Percentiles rank a stretch among this genome's conserved stretches.
phyloP scores from a whole-genome alignment of 2,797 vertebrate genomes.

The Mormyrops boulengeri region DNA sequence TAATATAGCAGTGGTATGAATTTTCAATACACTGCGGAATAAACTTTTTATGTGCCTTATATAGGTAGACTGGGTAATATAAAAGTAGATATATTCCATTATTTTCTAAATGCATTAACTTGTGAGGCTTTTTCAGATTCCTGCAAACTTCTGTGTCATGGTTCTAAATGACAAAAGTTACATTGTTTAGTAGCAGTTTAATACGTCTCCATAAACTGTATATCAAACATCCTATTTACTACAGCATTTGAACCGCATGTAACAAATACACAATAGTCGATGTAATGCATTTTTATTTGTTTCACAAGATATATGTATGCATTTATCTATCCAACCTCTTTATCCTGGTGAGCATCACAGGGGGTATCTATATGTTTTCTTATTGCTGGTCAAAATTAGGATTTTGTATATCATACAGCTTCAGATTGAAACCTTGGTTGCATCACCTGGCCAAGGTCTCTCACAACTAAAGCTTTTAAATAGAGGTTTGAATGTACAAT shows the following conservation, averaged over 20 bases:
- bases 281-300: background rate
- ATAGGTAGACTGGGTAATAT: background rate
- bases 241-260: background rate
- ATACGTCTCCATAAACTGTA: background rate
- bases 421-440: background rate
- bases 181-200: background rate
- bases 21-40: background rate
- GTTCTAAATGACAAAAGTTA: background rate
- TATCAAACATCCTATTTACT: background rate
- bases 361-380: background rate
- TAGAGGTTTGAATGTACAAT: background rate
- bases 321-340: background rate
- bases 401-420: background rate
- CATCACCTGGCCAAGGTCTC: background rate
- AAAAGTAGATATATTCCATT: background rate
- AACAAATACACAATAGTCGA: background rate
- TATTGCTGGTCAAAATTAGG: background rate
- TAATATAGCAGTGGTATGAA: background rate
- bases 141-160: background rate
- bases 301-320: background rate
- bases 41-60: background rate
- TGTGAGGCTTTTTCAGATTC: background rate
- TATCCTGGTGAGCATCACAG: background rate
- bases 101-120: background rate
- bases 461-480: background rate